A percentile compares a stretch with the other conserved stretches of the same genome.
phyloP scores from a whole-genome alignment of 2,888 invertebrate genomes.

The Oscheius sp. region DNA sequence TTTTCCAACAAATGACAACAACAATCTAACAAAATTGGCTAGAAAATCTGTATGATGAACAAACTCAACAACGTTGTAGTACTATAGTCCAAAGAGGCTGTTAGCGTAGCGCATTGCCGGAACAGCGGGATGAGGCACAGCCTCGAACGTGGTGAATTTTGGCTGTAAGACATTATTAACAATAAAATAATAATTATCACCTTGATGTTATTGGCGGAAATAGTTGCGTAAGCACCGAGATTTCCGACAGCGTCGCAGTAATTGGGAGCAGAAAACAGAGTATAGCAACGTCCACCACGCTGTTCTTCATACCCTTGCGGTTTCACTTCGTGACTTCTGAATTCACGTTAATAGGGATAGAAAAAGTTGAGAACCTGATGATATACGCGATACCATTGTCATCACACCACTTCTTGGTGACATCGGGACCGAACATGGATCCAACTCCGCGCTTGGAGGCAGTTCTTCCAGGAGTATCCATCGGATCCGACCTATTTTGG shows the following conservation, averaged over 20 bases:
- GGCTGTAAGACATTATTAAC: constrained; percentile 82
- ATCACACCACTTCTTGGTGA: constrained; percentile 87
- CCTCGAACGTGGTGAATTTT: constrained; percentile 89
- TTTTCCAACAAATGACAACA: neutral
- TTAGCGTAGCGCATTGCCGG: constrained; percentile 69
- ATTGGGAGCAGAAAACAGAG: constrained; percentile 99
- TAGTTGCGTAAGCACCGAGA: constrained; percentile 94
- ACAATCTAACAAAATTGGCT: constrained; percentile 7
- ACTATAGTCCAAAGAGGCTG: constrained; percentile 33
- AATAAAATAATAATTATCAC: constrained; percentile 32
- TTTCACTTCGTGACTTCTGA: constrained; percentile 94
- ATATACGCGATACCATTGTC: constrained; percentile 90
- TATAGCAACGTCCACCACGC: constrained; percentile 94
- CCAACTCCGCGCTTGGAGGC: constrained; percentile 97
- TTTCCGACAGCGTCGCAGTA: constrained; percentile 96
- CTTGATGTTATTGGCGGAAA: constrained; percentile 80
- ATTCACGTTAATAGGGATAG: neutral
- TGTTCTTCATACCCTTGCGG: constrained; percentile 93
- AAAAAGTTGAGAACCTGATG: constrained; percentile 77
- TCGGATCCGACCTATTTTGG: constrained; percentile 83
- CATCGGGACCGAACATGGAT: constrained; percentile 95
- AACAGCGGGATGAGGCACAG: constrained; percentile 80
- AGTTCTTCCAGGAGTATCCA: constrained; percentile 86
- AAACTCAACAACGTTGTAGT: neutral
- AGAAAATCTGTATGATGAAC: neutral